Evolutionary conservation across 2,797 vertebrate genomes (phyloP), one percentile per base, ranked within the genome.

Genomic region (Gallinago solitaria): DNA sequence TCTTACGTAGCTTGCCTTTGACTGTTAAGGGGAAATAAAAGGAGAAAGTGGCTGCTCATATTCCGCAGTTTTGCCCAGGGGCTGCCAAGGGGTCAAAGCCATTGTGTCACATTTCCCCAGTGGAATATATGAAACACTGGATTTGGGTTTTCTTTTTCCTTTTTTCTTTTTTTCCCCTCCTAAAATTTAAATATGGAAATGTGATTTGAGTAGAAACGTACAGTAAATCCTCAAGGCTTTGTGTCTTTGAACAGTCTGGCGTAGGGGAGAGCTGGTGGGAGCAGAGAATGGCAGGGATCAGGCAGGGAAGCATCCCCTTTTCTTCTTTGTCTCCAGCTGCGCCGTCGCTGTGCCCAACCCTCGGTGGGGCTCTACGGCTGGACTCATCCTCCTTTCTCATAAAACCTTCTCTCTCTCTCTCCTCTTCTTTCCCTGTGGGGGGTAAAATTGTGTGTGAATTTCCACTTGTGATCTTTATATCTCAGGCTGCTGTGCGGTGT

Each of bases 161-260:
- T 60, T 60, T 71, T 61, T 53, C 56, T 73, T 61, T 54, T 80
- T 65, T 65, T 57, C 28, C 5, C 7, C 37, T 68, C 21, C 17
- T 65, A 4, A 3, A 87, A 81, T 83, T 86, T 90, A 87, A 93
- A 89, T 63, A 60, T 57, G 76, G 69, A 92, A 92, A 87, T 74
- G 27, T 39, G 83, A 48, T 47, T 78, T 3, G 13, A 43, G 33
- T 81, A 73, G 47, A 73, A 82, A 65, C 0, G 2, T 51, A 43
- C 14, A 41, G 53, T 53, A 67, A 91, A 43, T 86, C 54, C 33
- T 75, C 4, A 6, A 27, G n/a, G 30, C 41, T 67, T 83, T 84
- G 61, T 47, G 50, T 37, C 56, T 65, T 76, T 59, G 61, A 53
- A 16, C 51, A 37, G 19, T 12, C 7, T 48, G 73, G 25, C 13